Evolutionary conservation across 2,888 invertebrate species (phyloP).

Genomic region (Drepana falcataria): DNA sequence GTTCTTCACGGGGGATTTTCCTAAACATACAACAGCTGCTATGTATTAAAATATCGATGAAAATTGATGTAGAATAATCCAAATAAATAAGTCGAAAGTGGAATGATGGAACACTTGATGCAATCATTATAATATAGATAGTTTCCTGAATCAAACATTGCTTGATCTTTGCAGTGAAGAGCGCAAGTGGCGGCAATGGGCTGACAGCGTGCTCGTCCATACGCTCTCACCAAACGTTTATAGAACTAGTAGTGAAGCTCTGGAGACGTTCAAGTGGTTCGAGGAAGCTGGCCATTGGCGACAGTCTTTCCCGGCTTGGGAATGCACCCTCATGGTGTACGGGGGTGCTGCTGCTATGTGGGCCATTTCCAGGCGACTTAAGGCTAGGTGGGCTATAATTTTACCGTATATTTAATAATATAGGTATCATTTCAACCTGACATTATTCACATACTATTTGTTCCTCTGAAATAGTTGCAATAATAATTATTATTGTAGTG

Average conservation of each 20-base stretch:
- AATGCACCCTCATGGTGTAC: constrained; percentile 91
- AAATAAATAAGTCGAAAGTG: too few species aligned
- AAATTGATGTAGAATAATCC: too few species aligned
- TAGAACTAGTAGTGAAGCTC: constrained; percentile 88
- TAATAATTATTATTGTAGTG: too few species aligned
- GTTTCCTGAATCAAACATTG: not conserved
- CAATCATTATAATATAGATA: too few species aligned
- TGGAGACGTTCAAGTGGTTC: constrained; percentile 96
- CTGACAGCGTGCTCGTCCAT: constrained; percentile 93
- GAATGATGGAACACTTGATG: too few species aligned
- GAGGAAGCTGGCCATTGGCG: constrained; percentile 96
- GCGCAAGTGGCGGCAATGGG: constrained; percentile 97
- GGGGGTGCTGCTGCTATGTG: constrained; percentile 97
- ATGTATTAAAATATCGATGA: too few species aligned
- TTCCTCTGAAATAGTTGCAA: too few species aligned
- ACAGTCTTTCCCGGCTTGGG: constrained; percentile 90
- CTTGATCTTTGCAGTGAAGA: constrained; percentile 83
- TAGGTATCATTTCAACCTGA: too few species aligned
- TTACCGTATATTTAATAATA: not conserved
- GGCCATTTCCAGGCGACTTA: constrained; percentile 91
- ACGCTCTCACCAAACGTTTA: constrained; percentile 98
- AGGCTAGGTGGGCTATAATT: constrained; percentile 80
- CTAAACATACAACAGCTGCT: too few species aligned
- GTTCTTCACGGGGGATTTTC: too few species aligned
- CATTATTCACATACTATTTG: too few species aligned